These are phyloP conservation scores for Callitettix versicolor DNA, from an alignment of 1,140 invertebrate genomes.

Conservation along the genomic window DNA sequence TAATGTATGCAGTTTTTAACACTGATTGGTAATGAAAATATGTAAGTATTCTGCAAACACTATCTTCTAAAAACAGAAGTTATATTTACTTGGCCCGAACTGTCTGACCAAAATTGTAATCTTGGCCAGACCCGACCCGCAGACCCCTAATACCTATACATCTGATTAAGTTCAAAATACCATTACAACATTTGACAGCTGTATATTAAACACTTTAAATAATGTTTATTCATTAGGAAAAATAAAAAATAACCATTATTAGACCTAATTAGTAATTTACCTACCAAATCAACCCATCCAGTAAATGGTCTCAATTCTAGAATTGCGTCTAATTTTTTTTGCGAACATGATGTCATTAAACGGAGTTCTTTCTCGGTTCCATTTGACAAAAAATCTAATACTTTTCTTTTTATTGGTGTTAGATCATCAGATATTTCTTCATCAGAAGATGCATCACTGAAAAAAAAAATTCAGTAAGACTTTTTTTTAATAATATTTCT, in stretches of 20 bases:
- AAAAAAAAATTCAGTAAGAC: too few relatives aligned
- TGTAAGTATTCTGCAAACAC: too few relatives aligned
- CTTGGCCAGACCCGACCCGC: too few relatives aligned
- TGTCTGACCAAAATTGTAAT: too few relatives aligned
- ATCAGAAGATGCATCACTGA: slow-evolving; percentile 61
- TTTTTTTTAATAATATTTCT: too few relatives aligned
- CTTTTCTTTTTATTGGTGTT: slow-evolving; percentile 54
- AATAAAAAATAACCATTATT: not conserved
- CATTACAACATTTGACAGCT: not conserved
- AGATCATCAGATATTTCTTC: slow-evolving; percentile 55
- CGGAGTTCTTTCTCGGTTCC: slow-evolving; percentile 52
- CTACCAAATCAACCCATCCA: slow-evolving; percentile 58
- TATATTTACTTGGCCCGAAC: too few relatives aligned
- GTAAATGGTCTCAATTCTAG: slow-evolving; percentile 55
- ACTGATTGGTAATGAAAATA: too few relatives aligned
- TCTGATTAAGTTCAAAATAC: not conserved
- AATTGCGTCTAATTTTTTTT: slow-evolving; percentile 60
- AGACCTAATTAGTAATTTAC: slow-evolving; percentile 17
- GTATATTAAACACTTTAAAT: not conserved
- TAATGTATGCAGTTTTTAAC: too few relatives aligned
- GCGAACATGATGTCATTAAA: slow-evolving; percentile 53
- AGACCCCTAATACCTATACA: not conserved
- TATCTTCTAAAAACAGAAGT: too few relatives aligned
- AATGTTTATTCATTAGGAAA: not conserved
- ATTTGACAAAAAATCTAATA: slow-evolving; percentile 64